Conservation (phyloP, 2,888 invertebrate species). For the Nesidiocoris tenuis region DNA sequence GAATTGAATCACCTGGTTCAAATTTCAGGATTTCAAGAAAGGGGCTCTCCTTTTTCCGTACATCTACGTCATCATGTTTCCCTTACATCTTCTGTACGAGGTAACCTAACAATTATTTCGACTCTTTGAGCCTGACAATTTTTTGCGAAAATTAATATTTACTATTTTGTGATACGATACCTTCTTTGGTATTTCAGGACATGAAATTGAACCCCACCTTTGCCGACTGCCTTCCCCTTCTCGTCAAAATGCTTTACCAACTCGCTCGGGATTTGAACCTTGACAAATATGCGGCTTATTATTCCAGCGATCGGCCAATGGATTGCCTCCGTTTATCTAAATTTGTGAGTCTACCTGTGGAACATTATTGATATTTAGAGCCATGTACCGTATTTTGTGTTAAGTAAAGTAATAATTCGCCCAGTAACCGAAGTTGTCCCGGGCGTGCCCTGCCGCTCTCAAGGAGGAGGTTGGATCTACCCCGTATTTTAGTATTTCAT, state of each 20-base stretch:
- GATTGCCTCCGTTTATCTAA: conserved; percentile 56
- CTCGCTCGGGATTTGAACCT: conserved; percentile 74
- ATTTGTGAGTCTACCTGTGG: conserved; percentile 50
- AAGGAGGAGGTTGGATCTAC: too few relatives aligned
- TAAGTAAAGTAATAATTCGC: too few relatives aligned
- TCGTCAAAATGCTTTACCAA: conserved; percentile 72
- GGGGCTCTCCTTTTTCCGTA: conserved; percentile 71
- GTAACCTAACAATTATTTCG: conserved; percentile 52
- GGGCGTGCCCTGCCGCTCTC: too few relatives aligned
- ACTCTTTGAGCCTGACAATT: neutral
- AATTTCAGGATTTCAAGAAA: conserved; percentile 58
- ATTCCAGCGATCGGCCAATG: conserved; percentile 80
- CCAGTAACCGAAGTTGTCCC: too few relatives aligned
- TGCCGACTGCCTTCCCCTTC: conserved; percentile 65
- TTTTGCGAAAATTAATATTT: neutral
- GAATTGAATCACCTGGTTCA: too few relatives aligned
- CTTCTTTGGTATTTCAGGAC: conserved; percentile 63
- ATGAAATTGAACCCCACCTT: conserved; percentile 75
- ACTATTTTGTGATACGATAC: too few relatives aligned
- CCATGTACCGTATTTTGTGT: too few relatives aligned
- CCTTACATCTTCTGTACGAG: conserved; percentile 86
- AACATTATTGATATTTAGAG: too few relatives aligned
- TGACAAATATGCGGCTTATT: conserved; percentile 71
- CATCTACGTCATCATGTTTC: conserved; percentile 72
- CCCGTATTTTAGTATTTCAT: too few relatives aligned